Conservation (phyloP, 2,797 vertebrate species). For the Dicrostonyx torquatus region DNA sequence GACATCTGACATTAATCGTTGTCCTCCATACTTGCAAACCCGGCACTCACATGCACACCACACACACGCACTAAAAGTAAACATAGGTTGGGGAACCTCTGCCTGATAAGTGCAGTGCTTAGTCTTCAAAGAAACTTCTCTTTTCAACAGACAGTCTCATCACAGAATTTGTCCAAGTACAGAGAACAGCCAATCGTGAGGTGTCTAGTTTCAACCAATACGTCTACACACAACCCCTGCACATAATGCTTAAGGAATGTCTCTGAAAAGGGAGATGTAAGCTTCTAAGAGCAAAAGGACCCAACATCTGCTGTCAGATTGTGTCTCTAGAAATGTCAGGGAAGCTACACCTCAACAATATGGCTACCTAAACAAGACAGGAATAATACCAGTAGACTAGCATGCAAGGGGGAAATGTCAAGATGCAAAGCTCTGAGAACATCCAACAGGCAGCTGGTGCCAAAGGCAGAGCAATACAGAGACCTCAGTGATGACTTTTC, state of each 20-base stretch:
- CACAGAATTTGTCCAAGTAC: neutral
- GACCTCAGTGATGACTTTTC: neutral
- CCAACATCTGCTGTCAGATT: neutral
- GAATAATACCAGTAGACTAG: neutral
- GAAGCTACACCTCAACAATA: neutral
- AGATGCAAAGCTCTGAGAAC: neutral
- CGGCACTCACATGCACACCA: neutral
- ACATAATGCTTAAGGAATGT: no score
- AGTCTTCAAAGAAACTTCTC: neutral
- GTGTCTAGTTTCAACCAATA: neutral
- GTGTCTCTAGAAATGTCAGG: neutral
- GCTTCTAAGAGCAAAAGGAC: neutral
- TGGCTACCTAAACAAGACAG: neutral
- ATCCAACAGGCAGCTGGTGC: neutral
- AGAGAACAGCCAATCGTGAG: neutral
- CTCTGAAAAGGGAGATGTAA: neutral
- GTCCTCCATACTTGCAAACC: neutral
- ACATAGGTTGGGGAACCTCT: neutral
- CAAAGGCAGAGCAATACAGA: neutral
- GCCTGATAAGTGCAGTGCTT: neutral
- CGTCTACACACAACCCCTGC: neutral
- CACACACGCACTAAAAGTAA: neutral
- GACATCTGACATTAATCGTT: no score
- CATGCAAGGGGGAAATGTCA: neutral
- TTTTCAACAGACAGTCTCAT: neutral